phyloP scores from a whole-genome alignment of 2,888 invertebrate species.

The Bembecia ichneumoniformis region DNA sequence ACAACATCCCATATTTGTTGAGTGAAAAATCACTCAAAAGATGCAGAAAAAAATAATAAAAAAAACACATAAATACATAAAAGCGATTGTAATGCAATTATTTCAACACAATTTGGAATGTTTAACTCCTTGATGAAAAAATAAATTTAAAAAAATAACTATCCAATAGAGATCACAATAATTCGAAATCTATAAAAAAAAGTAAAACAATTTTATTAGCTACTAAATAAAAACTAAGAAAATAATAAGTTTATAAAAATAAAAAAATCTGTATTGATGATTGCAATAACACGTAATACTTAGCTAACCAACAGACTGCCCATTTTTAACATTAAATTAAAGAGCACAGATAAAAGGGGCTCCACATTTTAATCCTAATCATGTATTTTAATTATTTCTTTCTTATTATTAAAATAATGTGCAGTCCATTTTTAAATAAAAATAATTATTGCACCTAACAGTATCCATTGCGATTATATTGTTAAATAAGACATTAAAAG shows the following conservation, averaged over 20 bases:
- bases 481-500: too few relatives aligned
- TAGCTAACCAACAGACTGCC: too few relatives aligned
- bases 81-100: background rate
- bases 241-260: background rate
- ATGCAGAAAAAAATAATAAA: background rate
- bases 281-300: too few relatives aligned
- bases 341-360: too few relatives aligned
- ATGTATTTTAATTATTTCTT: too few relatives aligned
- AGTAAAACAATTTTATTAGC: background rate
- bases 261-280: too few relatives aligned
- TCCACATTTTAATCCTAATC: too few relatives aligned
- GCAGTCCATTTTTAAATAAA: background rate
- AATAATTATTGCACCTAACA: too few relatives aligned
- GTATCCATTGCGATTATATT: too few relatives aligned
- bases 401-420: background rate
- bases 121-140: background rate
- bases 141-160: background rate
- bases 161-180: background rate
- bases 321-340: too few relatives aligned
- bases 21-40: too few relatives aligned
- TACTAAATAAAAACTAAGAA: background rate
- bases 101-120: background rate
- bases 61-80: background rate
- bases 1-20: too few relatives aligned
- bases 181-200: background rate